Evolutionary conservation across 2,113 vertebrate species (phyloP).

Genomic region (Silurus meridionalis): DNA sequence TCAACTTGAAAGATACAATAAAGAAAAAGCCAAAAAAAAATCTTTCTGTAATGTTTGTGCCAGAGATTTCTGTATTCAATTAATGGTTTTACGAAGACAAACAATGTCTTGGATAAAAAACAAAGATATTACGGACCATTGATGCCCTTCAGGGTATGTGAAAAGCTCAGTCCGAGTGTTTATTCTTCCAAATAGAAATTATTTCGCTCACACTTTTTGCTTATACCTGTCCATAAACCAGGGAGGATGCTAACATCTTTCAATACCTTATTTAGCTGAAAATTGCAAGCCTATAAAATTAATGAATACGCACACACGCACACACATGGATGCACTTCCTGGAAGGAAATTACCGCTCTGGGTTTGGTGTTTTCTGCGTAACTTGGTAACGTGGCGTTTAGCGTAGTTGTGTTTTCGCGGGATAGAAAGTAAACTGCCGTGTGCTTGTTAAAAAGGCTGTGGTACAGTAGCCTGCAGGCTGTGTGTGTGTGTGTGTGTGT

Average conservation of each 20-base stretch:
- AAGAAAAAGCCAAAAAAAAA: neutral
- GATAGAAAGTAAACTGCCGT: conserved; percentile 21
- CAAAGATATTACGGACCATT: neutral
- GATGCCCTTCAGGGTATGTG: neutral
- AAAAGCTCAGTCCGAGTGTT: too few species aligned
- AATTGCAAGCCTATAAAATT: conserved; percentile 5
- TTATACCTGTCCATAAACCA: neutral
- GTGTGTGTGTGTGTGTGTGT: neutral
- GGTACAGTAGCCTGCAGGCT: conserved; percentile 18
- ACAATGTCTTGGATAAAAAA: neutral
- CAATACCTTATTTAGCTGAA: neutral
- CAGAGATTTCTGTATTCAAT: neutral
- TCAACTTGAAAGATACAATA: neutral
- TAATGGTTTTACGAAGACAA: neutral
- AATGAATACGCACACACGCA: neutral
- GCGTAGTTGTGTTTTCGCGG: conserved; percentile 24
- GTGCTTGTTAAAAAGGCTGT: conserved; percentile 44
- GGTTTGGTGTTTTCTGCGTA: conserved; percentile 30
- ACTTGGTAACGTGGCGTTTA: conserved; percentile 37
- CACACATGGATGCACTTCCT: conserved; percentile 20
- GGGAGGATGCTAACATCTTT: neutral
- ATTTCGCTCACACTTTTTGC: neutral
- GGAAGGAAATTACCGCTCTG: conserved; percentile 19
- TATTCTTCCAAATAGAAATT: neutral
- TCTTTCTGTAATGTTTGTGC: neutral